Percentiles rank a stretch among this genome's conserved stretches.
Evolutionary conservation across 2,113 vertebrate species (phyloP).

Genomic region (Eudorcas thomsonii): DNA sequence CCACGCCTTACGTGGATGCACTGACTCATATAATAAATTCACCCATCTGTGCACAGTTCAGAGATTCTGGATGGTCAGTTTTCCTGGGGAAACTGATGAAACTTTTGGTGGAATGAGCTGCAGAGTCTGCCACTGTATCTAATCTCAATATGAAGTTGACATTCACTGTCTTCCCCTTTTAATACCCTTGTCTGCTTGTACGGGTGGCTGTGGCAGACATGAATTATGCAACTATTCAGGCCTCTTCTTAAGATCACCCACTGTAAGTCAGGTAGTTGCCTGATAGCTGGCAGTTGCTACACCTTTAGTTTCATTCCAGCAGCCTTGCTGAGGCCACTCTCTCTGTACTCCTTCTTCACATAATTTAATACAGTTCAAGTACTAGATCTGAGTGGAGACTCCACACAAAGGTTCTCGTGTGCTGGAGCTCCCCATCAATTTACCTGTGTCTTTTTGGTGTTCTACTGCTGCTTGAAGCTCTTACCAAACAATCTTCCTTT

Average conservation of each 20-base stretch:
- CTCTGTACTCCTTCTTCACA: not conserved
- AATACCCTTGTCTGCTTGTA: not conserved
- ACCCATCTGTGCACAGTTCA: not conserved
- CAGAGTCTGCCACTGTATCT: not conserved
- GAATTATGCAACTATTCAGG: not conserved
- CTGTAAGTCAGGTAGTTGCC: not conserved
- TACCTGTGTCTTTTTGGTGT: not conserved
- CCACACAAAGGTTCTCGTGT: not conserved
- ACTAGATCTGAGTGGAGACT: not conserved
- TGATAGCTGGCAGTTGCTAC: not conserved
- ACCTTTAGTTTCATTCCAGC: not conserved
- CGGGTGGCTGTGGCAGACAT: not conserved
- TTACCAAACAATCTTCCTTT: not conserved
- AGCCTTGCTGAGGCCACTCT: not conserved
- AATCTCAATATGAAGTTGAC: not conserved
- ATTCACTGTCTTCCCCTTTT: not conserved
- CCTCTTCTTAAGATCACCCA: not conserved
- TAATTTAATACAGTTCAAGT: not conserved
- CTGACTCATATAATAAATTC: not conserved
- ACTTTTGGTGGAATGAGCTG: not conserved
- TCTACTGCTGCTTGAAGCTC: not conserved
- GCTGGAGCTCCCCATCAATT: too few species aligned
- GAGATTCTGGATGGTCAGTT: not conserved
- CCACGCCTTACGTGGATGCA: not conserved
- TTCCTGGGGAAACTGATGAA: not conserved